phyloP scores from a whole-genome alignment of 1,140 invertebrate species.

The Papilio polytes region DNA sequence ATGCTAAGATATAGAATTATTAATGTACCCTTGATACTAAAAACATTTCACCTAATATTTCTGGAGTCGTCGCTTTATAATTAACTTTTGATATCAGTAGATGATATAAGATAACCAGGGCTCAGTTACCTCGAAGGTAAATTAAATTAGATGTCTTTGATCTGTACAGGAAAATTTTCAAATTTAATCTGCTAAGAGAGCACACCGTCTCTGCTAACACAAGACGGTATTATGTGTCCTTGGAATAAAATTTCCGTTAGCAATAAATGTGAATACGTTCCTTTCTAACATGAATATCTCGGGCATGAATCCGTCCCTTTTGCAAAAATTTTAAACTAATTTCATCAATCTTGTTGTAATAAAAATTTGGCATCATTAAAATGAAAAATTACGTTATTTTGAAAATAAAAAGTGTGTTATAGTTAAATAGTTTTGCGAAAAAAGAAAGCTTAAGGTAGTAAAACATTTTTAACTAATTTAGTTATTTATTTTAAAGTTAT shows the following conservation, averaged over 20 bases:
- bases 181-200: slow-evolving; percentile 49
- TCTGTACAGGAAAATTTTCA: slow-evolving; percentile 49
- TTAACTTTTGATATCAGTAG: slow-evolving; percentile 56
- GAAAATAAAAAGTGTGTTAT: too few species aligned
- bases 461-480: neutral
- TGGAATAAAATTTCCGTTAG: slow-evolving; percentile 43
- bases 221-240: slow-evolving; percentile 39
- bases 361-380: neutral
- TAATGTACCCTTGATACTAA: neutral
- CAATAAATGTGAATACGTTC: slow-evolving; percentile 43
- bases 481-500: neutral
- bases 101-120: slow-evolving; percentile 48
- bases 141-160: slow-evolving; percentile 60
- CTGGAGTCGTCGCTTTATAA: slow-evolving; percentile 44
- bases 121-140: slow-evolving; percentile 47
- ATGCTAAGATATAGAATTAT: neutral
- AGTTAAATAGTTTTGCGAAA: too few species aligned
- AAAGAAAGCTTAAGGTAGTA: too few species aligned
- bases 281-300: slow-evolving; percentile 36
- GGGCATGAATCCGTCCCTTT: slow-evolving; percentile 19
- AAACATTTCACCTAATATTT: neutral
- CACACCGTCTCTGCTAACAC: slow-evolving; percentile 38
- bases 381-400: too few species aligned
- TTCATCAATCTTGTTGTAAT: neutral
- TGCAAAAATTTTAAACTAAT: slow-evolving; percentile 5